Base-by-base conservation (phyloP, 2,113 vertebrate genomes). In the human region DNA sequence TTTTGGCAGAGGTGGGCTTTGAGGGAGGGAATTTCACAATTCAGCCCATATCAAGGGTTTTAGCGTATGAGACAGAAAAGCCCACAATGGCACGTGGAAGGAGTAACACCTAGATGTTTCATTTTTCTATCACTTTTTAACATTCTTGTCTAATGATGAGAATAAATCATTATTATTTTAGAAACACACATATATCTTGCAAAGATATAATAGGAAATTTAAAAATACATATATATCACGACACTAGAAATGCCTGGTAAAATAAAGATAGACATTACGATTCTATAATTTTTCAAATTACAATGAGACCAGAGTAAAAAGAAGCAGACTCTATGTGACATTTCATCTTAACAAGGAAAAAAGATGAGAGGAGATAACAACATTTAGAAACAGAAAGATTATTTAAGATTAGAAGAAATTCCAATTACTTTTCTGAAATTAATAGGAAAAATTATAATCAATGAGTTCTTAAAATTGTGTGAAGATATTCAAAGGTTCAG, bases 121-220 rank as follows among this genome's bases (percentile, higher is more conserved):
- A n/a, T 66, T 45, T 52, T 59, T 38, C 2, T 68, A 30, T 57
- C 20, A 85, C 12, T 82, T 52, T 70, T 9, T 68, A 52, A 59
- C 23, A 10, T 90, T 14, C 3, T 40, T 11, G 9, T 92, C 59
- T 91, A 91, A 92, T 57, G 40, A 48, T 81, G n/a, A 75, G 38
- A 12, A 8, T 8, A 4, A 92, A 66, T 57, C 70, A 64, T 8
- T 83, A 22, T 27, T 92, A 82, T 92, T 94, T 72, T 94, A 50
- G 59, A 23, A 78, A 94, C 66, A 55, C 27, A 89, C 89, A 85
- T 7, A 72, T 25, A 25, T 85, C 45, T 59, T 79, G 55, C 38
- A 84, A 55, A 96, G n/a, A 20, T 66, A 6, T 66, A 95, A 48
- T 5, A 94, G 66, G 75, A 97, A 92, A 97, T 96, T 23, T 84